phyloP scores from a whole-genome alignment of 2,113 vertebrate species.

The Rousettus leschenaultii region DNA sequence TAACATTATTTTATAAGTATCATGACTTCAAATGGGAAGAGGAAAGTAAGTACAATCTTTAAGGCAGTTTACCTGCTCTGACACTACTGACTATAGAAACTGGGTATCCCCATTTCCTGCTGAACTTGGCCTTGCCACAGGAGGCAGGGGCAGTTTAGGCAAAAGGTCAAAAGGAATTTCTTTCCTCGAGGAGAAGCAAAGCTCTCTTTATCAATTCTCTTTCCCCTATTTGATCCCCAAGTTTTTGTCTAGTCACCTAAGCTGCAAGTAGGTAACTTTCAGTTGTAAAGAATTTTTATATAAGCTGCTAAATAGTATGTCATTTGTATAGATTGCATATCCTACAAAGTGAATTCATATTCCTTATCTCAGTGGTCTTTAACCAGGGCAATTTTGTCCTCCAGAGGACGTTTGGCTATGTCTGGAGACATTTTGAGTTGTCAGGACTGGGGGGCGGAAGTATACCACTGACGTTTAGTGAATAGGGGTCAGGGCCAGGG shows the following conservation, averaged over 20 bases:
- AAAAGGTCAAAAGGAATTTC: background rate
- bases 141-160: background rate
- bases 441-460: rapidly evolving
- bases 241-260: background rate
- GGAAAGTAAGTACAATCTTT: background rate
- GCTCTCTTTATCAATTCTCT: background rate
- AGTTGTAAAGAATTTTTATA: background rate
- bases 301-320: background rate
- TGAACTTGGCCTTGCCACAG: background rate
- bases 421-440: background rate
- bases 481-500: background rate
- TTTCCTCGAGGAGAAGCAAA: background rate
- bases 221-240: background rate
- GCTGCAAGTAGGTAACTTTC: background rate
- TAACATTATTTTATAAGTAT: background rate
- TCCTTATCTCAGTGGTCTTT: background rate
- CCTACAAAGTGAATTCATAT: background rate
- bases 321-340: background rate
- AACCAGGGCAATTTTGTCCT: background rate
- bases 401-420: background rate
- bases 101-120: background rate
- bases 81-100: background rate
- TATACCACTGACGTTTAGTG: background rate
- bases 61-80: background rate
- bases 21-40: background rate